Evolutionary conservation across 2,113 vertebrate genomes (phyloP), one percentile per base, ranked within the genome.

Genomic region (Azemiops feae): DNA sequence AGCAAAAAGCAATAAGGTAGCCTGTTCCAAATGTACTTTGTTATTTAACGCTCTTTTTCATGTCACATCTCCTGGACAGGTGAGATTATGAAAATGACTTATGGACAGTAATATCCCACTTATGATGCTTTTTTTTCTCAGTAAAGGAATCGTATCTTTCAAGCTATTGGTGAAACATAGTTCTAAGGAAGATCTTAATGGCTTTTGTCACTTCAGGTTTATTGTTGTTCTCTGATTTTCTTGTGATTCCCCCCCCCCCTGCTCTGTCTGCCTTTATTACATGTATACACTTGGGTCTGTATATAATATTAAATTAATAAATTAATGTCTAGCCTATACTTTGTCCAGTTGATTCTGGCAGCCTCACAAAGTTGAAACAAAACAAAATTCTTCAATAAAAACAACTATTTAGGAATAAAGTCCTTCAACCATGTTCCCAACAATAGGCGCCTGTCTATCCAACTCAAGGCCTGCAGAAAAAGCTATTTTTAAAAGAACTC

Each of bases 241-340:
- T 81, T 39, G n/a, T 81, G 14, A 74, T 74, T 34, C 1, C 0
- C 1, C 1, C 10, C n/a, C 1, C 16, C 16, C 3, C 1, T 1
- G 1, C 54, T 3, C 69, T 20, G 16, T 81, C 69, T 81, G 64
- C n/a, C 14, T 74, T 74, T 74, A 81, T 39, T 39, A 81, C 5
- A 81, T 20, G n/a, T 20, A 81, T 81, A 39, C 18, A 81, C n/a
- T 81, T 81, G 69, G 2, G 18, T 81, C 39, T 81, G n/a, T 39
- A 81, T 81, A 81, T 81, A 81, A 81, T 81, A 81, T 81, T 81
- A 20, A 81, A 81, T 34, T 20, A 74, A 20, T 74, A 34, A 18
- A 74, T 81, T 81, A 39, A 22, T 81, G 34, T 43, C 74, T 22
- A 81, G 74, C 34, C 74, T 3, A 8, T 3, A 8, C 34, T 39